These are phyloP conservation scores for Catocala fraxini DNA, from an alignment of 2,888 invertebrate species.

Conservation along the genomic window DNA sequence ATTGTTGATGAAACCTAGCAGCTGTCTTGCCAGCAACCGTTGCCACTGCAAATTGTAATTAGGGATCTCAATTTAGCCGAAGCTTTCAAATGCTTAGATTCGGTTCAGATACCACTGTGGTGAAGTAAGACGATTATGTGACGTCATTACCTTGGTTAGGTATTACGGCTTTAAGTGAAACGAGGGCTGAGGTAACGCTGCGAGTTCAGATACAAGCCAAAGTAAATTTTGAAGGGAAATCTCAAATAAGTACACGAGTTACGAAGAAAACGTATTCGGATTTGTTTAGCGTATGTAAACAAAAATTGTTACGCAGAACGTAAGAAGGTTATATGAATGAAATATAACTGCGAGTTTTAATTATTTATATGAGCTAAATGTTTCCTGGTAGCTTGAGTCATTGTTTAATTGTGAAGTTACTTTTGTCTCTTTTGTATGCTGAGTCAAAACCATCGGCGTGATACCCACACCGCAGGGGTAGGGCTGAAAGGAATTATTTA, in stretches of 20 bases:
- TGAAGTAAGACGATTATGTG: conserved; percentile 46
- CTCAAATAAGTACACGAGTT: conserved; percentile 70
- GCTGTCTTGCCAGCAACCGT: conserved; percentile 10
- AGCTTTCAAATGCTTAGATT: conserved; percentile 41
- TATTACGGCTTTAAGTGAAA: conserved; percentile 48
- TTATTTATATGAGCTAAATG: conserved; percentile 19
- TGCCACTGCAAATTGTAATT: conserved; percentile 37
- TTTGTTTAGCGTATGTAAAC: conserved; percentile 61
- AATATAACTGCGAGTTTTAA: conserved; percentile 35
- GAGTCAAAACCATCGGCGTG: too few species aligned
- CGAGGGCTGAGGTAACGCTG: conserved; percentile 39
- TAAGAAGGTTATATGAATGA: background rate
- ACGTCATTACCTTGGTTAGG: conserved; percentile 38
- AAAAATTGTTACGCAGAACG: conserved; percentile 56
- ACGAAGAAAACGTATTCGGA: conserved; percentile 62
- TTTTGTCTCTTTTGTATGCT: too few species aligned
- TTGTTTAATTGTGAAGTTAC: too few species aligned
- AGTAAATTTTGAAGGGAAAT: conserved; percentile 55
- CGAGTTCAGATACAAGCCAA: conserved; percentile 53
- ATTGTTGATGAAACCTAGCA: conserved; percentile 10
- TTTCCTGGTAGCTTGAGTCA: background rate
- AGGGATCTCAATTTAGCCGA: conserved; percentile 40
- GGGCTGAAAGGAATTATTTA: too few species aligned
- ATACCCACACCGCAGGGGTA: too few species aligned
- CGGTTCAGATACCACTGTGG: conserved; percentile 41